Base-by-base conservation (phyloP, 1,140 invertebrate genomes). In the Zeugodacus cucurbitae region DNA sequence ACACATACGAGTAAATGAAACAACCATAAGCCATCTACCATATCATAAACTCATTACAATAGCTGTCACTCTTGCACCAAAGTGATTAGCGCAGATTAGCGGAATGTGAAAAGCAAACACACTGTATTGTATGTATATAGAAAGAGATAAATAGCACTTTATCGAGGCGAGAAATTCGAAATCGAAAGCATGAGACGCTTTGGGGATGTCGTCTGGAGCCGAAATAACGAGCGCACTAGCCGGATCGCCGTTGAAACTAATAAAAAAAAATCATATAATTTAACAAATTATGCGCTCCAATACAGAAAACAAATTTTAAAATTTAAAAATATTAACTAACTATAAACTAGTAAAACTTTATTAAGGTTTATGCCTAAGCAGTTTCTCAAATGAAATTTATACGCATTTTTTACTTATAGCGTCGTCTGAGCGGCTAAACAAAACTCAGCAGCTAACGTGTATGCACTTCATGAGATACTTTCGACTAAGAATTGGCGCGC, bases 151-250 rank as follows among this genome's bases (percentile, higher is more conserved):
- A 74, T 74, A 74, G 32, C 41, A 41, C 6, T 22, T 74, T 41
- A 8, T 37, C 6, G 29, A 37, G 41, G 6, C n/a, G 22, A 48
- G 70, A 82, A 82, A 82, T 44, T 82, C 74, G 37, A 82, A 82
- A 48, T 82, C 74, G 74, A 82, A 82, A 48, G 11, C 41, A 82
- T 82, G 41, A 82, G 37, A 82, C 74, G 74, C 74, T 82, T 82
- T 82, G 10, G 41, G 37, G 26, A 3, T 82, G 14, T 82, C 44
- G 74, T 48, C 74, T 82, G 74, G 10, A 82, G 74, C n/a, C 74
- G 74, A 82, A 48, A 54, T 82, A 82, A 54, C 41, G 70, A 74
- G 37, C 74, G n/a, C 41, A 82, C 7, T 82, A 82, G 32, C 67
- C 20, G 29, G 64, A 67, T 26, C 64, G 64, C 64, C 34, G 8